These are phyloP conservation scores for Malaclemys terrapin DNA, from an alignment of 2,113 vertebrate species.

Conservation along the genomic window DNA sequence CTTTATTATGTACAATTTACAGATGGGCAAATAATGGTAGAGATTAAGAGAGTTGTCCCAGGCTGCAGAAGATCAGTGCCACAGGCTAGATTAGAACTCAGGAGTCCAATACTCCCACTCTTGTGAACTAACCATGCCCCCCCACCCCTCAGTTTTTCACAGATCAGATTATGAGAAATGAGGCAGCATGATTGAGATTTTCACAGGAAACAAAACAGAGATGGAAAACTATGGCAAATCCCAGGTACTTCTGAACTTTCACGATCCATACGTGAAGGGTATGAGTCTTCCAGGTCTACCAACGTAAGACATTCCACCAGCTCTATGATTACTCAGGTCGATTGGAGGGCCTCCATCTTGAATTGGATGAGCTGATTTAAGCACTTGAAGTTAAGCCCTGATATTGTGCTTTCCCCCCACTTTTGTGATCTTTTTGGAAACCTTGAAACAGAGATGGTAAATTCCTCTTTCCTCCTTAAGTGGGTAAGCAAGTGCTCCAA, in stretches of 20 bases:
- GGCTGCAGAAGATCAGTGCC: background rate
- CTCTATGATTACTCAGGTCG: background rate
- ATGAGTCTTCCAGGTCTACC: too few species aligned
- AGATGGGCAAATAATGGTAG: background rate
- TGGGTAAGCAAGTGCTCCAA: background rate
- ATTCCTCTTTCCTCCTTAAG: background rate
- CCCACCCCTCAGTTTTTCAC: fast-evolving
- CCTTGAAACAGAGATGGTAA: background rate
- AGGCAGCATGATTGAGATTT: background rate
- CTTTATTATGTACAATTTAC: background rate
- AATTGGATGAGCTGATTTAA: background rate
- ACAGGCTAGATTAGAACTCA: background rate
- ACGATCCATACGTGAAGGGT: background rate
- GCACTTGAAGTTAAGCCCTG: background rate
- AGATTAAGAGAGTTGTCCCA: background rate
- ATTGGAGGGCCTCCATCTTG: background rate
- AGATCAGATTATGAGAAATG: background rate
- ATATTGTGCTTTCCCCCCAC: background rate
- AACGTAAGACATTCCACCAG: background rate
- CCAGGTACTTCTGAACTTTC: background rate
- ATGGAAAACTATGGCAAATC: background rate
- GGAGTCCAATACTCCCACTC: background rate
- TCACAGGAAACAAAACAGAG: background rate
- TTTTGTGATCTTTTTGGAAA: background rate
- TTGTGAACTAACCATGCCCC: background rate